Base-by-base conservation (phyloP, 2,797 vertebrate genomes). In the Danio albolineatus region DNA sequence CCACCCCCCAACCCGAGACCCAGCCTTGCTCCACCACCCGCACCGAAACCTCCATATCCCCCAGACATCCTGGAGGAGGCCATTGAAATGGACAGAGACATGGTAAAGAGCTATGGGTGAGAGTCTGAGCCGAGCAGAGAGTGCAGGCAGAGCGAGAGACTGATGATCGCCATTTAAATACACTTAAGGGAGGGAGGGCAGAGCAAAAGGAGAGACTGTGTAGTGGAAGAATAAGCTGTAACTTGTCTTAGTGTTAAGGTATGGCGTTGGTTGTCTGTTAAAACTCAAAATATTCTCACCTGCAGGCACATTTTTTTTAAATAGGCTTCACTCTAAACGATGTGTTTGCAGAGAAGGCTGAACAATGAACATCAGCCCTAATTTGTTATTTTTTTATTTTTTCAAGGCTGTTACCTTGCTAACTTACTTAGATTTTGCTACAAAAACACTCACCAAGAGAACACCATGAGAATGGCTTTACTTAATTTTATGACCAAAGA, bases 41-140 rank as follows among this genome's bases (percentile, higher is more conserved):
- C 46, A 62, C 81, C 28, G 6, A 61, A 38, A 19, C 83, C 70
- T 70, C 78, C 61, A 14, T 48, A 69, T 46, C 77, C 71, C 7
- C 79, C 82, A 39, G 84, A 86, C 51, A 84, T 5, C 67, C 83
- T 85, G 43, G 81, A 81, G n/a, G 86, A 85, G 41, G 82, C 84
- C n/a, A 81, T 43, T 9, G 78, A 80, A 36, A 72, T 6, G 4
- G 81, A 79, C 39, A 82, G 7, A 28, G 85, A 72, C 88, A 89
- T 89, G 65, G n/a, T 81, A 51, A 73, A 73, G 5, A 80, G 72
- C 57, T 78, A n/a, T 72, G 44, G 57, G 66, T 79, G 56, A 64
- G 71, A 36, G 57, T 74, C 10, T 54, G 28, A 84, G 56, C 4
- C 48, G 38, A 71, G 61, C n/a, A 17, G 54, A 69, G 71, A 60